Percentiles rank a stretch among this genome's conserved stretches.
Evolutionary conservation across 2,888 invertebrate species (phyloP).

Genomic region (Ischnura elegans): DNA sequence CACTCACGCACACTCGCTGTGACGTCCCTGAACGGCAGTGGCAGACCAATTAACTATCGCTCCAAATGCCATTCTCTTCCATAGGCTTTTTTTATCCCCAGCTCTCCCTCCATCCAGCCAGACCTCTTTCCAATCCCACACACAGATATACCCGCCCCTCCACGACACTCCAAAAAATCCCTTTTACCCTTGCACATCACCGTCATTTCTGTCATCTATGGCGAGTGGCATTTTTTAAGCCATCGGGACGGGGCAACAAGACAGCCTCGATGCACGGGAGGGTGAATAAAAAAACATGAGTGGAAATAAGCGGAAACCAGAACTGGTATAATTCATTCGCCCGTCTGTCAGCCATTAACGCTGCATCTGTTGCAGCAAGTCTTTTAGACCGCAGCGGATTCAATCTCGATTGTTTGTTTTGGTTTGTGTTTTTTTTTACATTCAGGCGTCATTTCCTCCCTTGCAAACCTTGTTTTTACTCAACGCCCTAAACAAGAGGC

Average conservation of each 20-base stretch:
- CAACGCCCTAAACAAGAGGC: too few species aligned
- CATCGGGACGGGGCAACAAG: not conserved
- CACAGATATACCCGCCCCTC: not conserved
- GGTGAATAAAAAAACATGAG: not conserved
- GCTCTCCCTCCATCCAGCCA: not conserved
- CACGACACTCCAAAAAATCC: constrained; percentile 5
- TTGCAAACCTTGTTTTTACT: not conserved
- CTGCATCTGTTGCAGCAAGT: not conserved
- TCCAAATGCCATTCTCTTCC: constrained; percentile 20
- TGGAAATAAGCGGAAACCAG: constrained; percentile 8
- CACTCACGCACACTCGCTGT: not conserved
- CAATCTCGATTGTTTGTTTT: constrained; percentile 26
- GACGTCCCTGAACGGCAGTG: constrained; percentile 31
- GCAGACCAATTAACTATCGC: constrained; percentile 36
- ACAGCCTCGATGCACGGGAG: not conserved
- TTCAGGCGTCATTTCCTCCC: not conserved
- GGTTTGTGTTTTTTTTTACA: not conserved
- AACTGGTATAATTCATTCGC: not conserved
- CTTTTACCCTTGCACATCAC: not conserved
- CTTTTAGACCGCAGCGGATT: not conserved
- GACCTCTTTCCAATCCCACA: not conserved
- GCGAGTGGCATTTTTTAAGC: not conserved
- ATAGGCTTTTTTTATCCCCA: not conserved
- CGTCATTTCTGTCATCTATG: not conserved
- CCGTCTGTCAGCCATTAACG: constrained; percentile 7